Conservation (phyloP, 2,888 invertebrate genomes). For the Mythimna ferrago region DNA sequence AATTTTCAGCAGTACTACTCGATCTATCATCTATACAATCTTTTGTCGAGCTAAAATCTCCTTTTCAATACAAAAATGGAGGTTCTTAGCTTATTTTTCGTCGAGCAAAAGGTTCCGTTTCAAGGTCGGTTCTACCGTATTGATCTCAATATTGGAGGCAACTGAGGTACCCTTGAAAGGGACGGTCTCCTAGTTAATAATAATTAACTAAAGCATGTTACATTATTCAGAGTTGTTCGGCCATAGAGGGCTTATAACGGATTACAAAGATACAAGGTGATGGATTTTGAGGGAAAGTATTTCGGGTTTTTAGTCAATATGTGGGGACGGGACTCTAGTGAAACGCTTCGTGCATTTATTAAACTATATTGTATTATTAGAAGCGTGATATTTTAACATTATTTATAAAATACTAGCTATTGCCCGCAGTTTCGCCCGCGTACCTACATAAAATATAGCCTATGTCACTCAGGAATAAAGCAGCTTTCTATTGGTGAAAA, state of each 20-base stretch:
- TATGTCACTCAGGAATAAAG: too few relatives aligned
- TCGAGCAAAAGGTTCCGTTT: slow-evolving; percentile 21
- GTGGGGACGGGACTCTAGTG: too few relatives aligned
- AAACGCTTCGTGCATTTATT: too few relatives aligned
- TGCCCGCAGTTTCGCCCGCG: too few relatives aligned
- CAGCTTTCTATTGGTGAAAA: too few relatives aligned
- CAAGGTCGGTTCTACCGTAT: slow-evolving; percentile 66
- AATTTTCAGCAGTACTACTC: slow-evolving; percentile 5
- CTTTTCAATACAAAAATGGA: slow-evolving; percentile 17
- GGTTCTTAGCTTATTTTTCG: slow-evolving; percentile 40
- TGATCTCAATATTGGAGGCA: slow-evolving; percentile 54
- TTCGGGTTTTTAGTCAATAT: not conserved
- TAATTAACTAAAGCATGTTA: slow-evolving; percentile 43
- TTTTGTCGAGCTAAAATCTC: slow-evolving; percentile 39
- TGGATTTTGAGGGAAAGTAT: slow-evolving; percentile 9
- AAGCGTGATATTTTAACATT: too few relatives aligned
- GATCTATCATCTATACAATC: slow-evolving; percentile 43
- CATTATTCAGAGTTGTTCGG: slow-evolving; percentile 35
- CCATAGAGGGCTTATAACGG: slow-evolving; percentile 23
- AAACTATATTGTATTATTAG: too few relatives aligned
- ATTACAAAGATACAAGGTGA: slow-evolving; percentile 22
- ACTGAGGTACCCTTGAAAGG: slow-evolving; percentile 19
- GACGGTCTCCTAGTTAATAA: slow-evolving; percentile 43
- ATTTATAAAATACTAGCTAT: too few relatives aligned
- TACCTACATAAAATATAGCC: too few relatives aligned